These are phyloP conservation scores for Myoxocephalus aenaeus DNA, from an alignment of 2,797 vertebrate genomes.

Conservation along the genomic window DNA sequence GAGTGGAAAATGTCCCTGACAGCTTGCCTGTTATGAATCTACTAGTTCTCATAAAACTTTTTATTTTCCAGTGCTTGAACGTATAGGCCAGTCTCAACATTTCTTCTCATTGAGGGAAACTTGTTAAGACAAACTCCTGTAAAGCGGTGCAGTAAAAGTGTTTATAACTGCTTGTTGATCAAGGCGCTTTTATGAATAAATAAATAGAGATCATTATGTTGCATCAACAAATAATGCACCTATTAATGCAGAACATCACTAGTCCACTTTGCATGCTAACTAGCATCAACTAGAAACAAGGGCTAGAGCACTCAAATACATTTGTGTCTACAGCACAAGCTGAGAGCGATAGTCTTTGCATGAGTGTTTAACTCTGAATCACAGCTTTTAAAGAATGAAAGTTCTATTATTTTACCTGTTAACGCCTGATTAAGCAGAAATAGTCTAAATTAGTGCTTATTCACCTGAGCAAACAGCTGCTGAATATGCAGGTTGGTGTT, in stretches of 20 bases:
- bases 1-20: constrained; percentile 77
- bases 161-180: constrained; percentile 74
- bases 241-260: constrained; percentile 18
- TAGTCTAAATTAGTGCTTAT: constrained; percentile 19
- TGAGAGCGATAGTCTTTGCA: constrained; percentile 19
- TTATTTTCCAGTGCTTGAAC: constrained; percentile 38
- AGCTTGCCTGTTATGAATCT: constrained; percentile 74
- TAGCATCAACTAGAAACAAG: neutral
- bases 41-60: constrained; percentile 74
- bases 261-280: constrained; percentile 2
- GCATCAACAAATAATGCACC: constrained; percentile 45
- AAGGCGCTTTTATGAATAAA: constrained; percentile 65
- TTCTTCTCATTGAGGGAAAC: constrained; percentile 72
- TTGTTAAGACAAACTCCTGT: constrained; percentile 67
- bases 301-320: neutral
- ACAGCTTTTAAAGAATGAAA: constrained; percentile 43
- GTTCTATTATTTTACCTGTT: constrained; percentile 39
- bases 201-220: constrained; percentile 69
- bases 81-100: constrained; percentile 45
- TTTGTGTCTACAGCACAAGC: constrained; percentile 2
- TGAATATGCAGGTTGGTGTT: constrained; percentile 63
- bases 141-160: constrained; percentile 76
- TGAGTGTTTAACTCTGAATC: constrained; percentile 27
- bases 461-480: constrained; percentile 76
- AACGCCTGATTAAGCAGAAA: constrained; percentile 55